Percentiles rank a stretch among this genome's conserved stretches.
Conservation (phyloP, 1,140 invertebrate genomes). For the Helicoverpa zea region DNA sequence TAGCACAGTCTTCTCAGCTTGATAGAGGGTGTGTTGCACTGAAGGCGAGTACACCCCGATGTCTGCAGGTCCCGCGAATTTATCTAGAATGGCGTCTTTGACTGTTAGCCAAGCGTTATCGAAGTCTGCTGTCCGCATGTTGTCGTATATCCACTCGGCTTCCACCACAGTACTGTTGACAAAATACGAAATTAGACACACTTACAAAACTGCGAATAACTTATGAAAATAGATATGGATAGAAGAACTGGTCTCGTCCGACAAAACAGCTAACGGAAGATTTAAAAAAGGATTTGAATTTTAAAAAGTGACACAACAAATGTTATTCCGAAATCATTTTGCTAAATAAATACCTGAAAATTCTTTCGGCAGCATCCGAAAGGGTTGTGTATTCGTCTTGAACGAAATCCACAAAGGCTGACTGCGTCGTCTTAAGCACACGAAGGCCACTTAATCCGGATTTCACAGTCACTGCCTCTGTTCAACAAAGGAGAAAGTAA, state of each 20-base stretch:
- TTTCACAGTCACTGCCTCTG: constrained; percentile 88
- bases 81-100: constrained; percentile 90
- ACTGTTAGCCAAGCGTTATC: constrained; percentile 89
- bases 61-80: constrained; percentile 91
- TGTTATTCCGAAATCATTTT: not conserved
- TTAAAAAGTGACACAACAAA: too few species aligned
- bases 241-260: too few species aligned
- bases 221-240: too few species aligned
- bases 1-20: constrained; percentile 89
- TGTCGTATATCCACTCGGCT: constrained; percentile 91
- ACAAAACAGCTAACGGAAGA: too few species aligned
- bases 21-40: constrained; percentile 92
- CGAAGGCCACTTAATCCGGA: constrained; percentile 90
- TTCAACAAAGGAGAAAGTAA: constrained; percentile 47
- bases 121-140: constrained; percentile 89
- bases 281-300: too few species aligned
- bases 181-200: constrained; percentile 26
- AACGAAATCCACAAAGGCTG: constrained; percentile 92
- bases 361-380: constrained; percentile 91
- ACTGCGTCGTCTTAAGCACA: constrained; percentile 92
- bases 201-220: not conserved
- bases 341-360: constrained; percentile 81
- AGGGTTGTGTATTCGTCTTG: constrained; percentile 92
- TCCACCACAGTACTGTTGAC: constrained; percentile 90
- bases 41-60: constrained; percentile 91